Base-by-base conservation (phyloP, 2,113 vertebrate species). In the Odontesthes bonariensis region DNA sequence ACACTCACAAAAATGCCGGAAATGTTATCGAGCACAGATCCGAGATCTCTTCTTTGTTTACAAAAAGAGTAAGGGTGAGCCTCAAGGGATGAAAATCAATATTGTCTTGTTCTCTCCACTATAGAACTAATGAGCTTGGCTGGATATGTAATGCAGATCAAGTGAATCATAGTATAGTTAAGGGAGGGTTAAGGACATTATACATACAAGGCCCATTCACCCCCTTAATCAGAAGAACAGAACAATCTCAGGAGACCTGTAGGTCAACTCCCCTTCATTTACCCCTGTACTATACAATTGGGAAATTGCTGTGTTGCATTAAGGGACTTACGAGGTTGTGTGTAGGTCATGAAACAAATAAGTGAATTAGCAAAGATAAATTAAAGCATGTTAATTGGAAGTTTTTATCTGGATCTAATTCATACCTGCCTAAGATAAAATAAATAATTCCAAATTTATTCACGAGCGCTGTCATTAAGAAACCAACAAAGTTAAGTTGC, bases 21-120 rank as follows among this genome's bases (percentile, higher is more conserved):
- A 69, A 4, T 2, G 4, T n/a, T 54, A 12, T 46, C 8, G 16
- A 42, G 62, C 22, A 6, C 2, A 1, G 52, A 70, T 11, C 27
- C 40, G 19, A 49, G 54, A 67, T 44, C n/a, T 51, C 67, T 79
- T 66, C 40, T 78, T 22, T 80, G 55, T 73, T 52, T 78, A 44
- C 44, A 42, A 76, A 80, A 83, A 70, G 20, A 58, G 13, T 27
- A 46, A 47, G 47, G 47, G 20, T 12, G 13, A 51, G 20, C 40
- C 74, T 59, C 61, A 17, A n/a, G 79, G 52, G 69, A 73, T 63
- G 17, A 27, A 72, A 84, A 91, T 91, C 88, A 58, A 88, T 89
- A 77, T 31, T 4, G 59, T 56, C 63, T 69, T 57, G 65, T 82
- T 79, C 72, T 52, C 52, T 56, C 7, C 52, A 35, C 53, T 75